Base-by-base conservation (phyloP, 2,113 vertebrate species). In the Rafetus swinhoei region DNA sequence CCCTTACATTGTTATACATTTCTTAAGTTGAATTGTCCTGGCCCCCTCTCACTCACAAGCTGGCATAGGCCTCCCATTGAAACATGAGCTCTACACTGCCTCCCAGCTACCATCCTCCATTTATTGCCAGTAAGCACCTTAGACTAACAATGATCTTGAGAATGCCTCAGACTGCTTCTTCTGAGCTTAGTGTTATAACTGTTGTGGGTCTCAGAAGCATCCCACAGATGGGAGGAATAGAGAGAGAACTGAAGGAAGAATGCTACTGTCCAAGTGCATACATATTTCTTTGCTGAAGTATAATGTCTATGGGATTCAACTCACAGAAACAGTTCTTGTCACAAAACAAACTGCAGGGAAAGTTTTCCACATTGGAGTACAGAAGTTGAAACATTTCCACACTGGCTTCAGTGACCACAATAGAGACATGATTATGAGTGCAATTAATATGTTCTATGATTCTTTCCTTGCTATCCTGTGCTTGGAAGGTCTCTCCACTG, bases 391-490 rank as follows among this genome's bases (percentile, higher is more conserved):
- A 15, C 3, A 35, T 77, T 81, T 52, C n/a, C 56, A 79, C 59
- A 32, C 57, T 1, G 1, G 15, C 53, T 79, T 55, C 50, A 82
- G 35, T 39, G 79, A 91, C 59, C 72, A 53, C 35, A 82, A 57
- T 2, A 56, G 19, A 57, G 4, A 53, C 9, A 39, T 6, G 19
- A 57, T 74, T 24, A 27, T 21, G 18, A 90, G 53, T 0, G 0
- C 4, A 14, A 57, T 59, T 65, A n/a, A 32, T 79, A 79, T 69
- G 14, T 88, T 19, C 57, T 29, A 11, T 27, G 87, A 81, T 19
- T 72, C 32, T 62, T 76, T 81, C 35, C 4, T 65, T 52, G 35
- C 29, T 84, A 81, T 12, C 18, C 50, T 32, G 29, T 35, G 18
- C 35, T 25, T 53, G 50, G 54, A 84, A 87, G 80, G 16, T 50